phyloP scores from a whole-genome alignment of 2,888 invertebrate species.

The Xylocampa areola region DNA sequence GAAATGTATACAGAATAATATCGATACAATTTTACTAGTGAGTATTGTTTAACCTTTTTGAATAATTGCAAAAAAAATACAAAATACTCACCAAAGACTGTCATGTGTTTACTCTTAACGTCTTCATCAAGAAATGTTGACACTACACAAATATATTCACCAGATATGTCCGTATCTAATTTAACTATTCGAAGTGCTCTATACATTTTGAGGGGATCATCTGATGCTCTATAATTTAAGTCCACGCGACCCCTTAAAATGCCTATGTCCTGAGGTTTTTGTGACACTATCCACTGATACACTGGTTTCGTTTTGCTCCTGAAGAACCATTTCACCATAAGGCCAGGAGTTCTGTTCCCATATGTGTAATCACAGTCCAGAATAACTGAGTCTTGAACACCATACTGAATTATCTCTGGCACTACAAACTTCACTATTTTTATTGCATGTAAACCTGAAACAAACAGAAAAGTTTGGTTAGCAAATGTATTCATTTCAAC shows the following conservation, averaged over 20 bases:
- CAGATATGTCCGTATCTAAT: constrained; percentile 93
- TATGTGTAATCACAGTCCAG: constrained; percentile 93
- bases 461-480: constrained; percentile 63
- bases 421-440: constrained; percentile 91
- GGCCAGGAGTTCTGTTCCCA: constrained; percentile 90
- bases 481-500: constrained; percentile 31
- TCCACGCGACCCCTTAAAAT: constrained; percentile 89
- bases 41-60: too few species aligned
- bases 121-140: constrained; percentile 93
- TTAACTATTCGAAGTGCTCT: constrained; percentile 93
- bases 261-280: constrained; percentile 92
- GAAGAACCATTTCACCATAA: constrained; percentile 94
- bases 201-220: constrained; percentile 92
- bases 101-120: constrained; percentile 91
- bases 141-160: constrained; percentile 93
- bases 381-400: constrained; percentile 90
- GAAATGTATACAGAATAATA: too few species aligned
- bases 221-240: constrained; percentile 91
- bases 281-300: constrained; percentile 94
- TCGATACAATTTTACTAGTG: too few species aligned
- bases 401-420: constrained; percentile 91
- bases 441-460: constrained; percentile 89
- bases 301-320: constrained; percentile 91
- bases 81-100: constrained; percentile 91
- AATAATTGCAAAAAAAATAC: too few species aligned